These are phyloP conservation scores for Lepidurus apus DNA, from an alignment of 1,140 invertebrate species.

Conservation along the genomic window DNA sequence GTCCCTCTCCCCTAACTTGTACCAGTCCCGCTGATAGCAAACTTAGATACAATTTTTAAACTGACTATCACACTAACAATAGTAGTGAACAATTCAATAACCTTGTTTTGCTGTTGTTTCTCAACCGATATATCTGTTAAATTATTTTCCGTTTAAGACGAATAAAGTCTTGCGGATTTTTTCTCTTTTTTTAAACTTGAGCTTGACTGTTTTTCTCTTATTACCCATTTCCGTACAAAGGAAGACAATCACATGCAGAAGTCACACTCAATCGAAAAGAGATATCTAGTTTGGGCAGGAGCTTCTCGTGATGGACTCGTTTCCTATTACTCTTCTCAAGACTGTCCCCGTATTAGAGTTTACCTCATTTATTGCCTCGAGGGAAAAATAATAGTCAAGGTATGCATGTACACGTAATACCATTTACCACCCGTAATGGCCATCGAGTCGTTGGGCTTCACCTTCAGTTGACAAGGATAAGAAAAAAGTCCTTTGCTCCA, in stretches of 20 bases:
- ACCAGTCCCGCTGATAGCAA: too few relatives aligned
- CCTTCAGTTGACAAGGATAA: not conserved
- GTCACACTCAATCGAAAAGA: not conserved
- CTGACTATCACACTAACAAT: not conserved
- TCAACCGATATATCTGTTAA: not conserved
- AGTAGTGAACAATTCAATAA: not conserved
- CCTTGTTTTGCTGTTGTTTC: not conserved
- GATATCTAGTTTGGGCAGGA: not conserved
- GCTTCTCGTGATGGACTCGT: not conserved
- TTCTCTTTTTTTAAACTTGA: not conserved
- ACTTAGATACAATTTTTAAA: too few relatives aligned
- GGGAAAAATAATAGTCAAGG: constrained; percentile 1
- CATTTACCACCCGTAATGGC: not conserved
- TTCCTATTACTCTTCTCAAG: not conserved
- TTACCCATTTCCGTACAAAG: not conserved
- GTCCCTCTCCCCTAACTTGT: too few relatives aligned
- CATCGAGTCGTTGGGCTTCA: not conserved
- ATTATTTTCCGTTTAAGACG: not conserved
- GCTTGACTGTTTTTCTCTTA: not conserved
- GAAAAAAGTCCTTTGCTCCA: not conserved
- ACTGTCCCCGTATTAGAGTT: not conserved
- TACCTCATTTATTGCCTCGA: not conserved
- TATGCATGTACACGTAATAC: not conserved
- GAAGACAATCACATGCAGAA: not conserved
- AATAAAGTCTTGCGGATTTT: not conserved